Percentiles rank a stretch among this genome's conserved stretches.
Conservation (phyloP, 1,140 invertebrate species). For the Centruroides vittatus region DNA sequence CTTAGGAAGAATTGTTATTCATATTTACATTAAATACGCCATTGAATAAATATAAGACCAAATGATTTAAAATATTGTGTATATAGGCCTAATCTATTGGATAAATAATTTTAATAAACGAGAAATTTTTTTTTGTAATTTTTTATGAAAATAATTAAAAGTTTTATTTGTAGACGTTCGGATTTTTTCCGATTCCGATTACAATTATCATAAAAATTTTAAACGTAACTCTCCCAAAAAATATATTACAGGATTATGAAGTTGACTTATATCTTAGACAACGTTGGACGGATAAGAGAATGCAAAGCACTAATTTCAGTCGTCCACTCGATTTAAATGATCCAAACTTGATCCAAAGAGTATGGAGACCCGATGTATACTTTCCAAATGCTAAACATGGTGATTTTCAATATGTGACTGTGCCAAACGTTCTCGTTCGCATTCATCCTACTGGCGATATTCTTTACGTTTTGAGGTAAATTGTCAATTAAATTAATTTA, state of each 20-base stretch:
- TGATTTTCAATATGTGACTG: slow-evolving; percentile 28
- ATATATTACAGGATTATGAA: slow-evolving; percentile 36
- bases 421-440: slow-evolving; percentile 29
- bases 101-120: too few species aligned
- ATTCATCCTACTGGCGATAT: slow-evolving; percentile 26
- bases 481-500: background rate
- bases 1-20: too few species aligned
- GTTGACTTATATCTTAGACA: slow-evolving; percentile 42
- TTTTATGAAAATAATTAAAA: background rate
- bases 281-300: slow-evolving; percentile 38
- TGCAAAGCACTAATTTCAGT: slow-evolving; percentile 18
- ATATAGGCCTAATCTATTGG: too few species aligned
- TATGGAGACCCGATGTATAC: slow-evolving; percentile 31
- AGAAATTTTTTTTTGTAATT: too few species aligned
- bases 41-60: too few species aligned
- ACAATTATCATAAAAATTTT: too few species aligned
- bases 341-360: slow-evolving; percentile 5
- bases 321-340: slow-evolving; percentile 3
- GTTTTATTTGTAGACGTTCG: too few species aligned
- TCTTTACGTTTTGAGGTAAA: slow-evolving; percentile 29
- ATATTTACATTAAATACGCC: too few species aligned
- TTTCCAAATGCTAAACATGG: slow-evolving; percentile 32
- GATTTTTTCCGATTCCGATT: too few species aligned
- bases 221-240: too few species aligned
- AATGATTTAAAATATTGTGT: too few species aligned